phyloP scores from a whole-genome alignment of 2,888 invertebrate species.

The Heliconius ismenius region DNA sequence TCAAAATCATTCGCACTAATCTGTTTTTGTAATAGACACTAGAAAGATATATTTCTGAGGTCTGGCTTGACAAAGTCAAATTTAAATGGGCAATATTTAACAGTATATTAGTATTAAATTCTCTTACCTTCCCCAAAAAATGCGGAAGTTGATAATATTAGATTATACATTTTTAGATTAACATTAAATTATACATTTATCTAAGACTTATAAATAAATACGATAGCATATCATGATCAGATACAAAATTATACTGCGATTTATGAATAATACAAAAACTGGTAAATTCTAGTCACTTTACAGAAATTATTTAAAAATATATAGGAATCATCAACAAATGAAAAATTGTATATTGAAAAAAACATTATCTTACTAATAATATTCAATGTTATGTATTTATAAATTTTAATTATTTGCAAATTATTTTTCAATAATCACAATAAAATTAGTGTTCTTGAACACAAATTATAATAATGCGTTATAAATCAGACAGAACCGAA shows the following conservation, averaged over 20 bases:
- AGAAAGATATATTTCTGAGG: not conserved
- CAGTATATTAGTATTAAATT: not conserved
- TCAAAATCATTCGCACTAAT: too few species aligned
- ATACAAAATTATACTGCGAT: not conserved
- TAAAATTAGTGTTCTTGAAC: not conserved
- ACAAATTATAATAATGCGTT: not conserved
- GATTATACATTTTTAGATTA: slow-evolving; percentile 1
- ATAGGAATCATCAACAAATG: not conserved
- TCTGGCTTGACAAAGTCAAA: not conserved
- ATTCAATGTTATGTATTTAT: too few species aligned
- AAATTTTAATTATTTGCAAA: not conserved
- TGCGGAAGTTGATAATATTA: not conserved
- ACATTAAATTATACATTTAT: not conserved
- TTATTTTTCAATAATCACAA: not conserved
- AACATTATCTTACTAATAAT: not conserved
- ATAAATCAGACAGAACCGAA: not conserved
- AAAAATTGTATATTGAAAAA: not conserved
- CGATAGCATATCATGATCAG: not conserved
- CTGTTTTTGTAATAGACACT: too few species aligned
- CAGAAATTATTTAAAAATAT: not conserved
- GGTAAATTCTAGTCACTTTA: not conserved
- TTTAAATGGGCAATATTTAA: not conserved
- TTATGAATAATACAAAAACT: not conserved
- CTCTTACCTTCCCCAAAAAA: not conserved
- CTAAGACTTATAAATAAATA: slow-evolving; percentile 4